These are phyloP conservation scores for Varecia variegata DNA, from an alignment of 2,797 vertebrate genomes.

Conservation along the genomic window DNA sequence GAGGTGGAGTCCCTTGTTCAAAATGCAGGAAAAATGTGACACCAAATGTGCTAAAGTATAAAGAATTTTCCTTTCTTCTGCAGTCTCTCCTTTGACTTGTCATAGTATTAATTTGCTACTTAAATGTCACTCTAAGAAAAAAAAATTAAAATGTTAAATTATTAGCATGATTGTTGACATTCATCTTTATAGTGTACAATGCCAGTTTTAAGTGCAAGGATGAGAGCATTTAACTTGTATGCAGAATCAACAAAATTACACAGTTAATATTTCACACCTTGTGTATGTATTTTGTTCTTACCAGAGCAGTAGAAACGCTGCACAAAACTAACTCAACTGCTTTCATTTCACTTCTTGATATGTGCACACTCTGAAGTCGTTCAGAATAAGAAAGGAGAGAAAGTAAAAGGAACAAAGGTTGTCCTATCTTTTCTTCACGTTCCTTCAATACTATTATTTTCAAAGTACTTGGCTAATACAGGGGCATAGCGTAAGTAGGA, in stretches of 20 bases:
- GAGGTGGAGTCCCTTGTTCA: not conserved
- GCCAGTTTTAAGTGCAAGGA: not conserved
- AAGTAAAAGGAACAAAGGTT: not conserved
- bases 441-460: not conserved
- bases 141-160: constrained; percentile 14
- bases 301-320: not conserved
- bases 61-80: not conserved
- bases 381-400: not conserved
- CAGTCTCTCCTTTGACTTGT: not conserved
- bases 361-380: not conserved
- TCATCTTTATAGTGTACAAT: not conserved
- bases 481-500: not conserved
- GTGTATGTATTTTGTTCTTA: not conserved
- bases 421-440: not conserved
- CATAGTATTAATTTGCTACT: not conserved
- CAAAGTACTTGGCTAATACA: not conserved
- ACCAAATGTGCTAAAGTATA: not conserved
- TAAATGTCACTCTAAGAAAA: not conserved
- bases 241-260: not conserved
- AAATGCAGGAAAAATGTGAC: not conserved
- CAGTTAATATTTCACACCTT: not conserved
- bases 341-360: not conserved
- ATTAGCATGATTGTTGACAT: not conserved
- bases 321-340: not conserved
- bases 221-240: not conserved